Evolutionary conservation across 1,140 invertebrate species (phyloP).

Genomic region (Bombyx mori): DNA sequence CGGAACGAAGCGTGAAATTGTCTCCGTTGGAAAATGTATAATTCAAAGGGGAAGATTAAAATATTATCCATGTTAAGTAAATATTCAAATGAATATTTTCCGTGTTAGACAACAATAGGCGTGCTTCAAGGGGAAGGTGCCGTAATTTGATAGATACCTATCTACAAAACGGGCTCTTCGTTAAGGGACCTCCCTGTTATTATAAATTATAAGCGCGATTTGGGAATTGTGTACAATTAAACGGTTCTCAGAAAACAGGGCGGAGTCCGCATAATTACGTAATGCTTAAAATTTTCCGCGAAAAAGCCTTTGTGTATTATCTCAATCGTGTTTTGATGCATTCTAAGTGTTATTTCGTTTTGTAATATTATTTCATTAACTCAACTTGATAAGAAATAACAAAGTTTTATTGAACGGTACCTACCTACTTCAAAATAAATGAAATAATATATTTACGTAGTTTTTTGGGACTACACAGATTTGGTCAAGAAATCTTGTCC

Average conservation of each 20-base stretch:
- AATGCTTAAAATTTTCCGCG: conserved; percentile 6
- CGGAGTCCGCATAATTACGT: conserved; percentile 13
- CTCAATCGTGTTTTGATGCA: too few species aligned
- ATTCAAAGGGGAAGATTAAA: conserved; percentile 73
- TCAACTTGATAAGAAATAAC: too few species aligned
- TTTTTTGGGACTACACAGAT: too few species aligned
- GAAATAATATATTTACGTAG: too few species aligned
- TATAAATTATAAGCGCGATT: conserved; percentile 67
- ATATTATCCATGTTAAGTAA: conserved; percentile 74
- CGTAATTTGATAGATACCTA: conserved; percentile 68
- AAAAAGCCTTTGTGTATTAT: too few species aligned
- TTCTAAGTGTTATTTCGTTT: too few species aligned
- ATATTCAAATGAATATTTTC: conserved; percentile 74
- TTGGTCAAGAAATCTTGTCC: too few species aligned
- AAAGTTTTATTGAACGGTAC: too few species aligned
- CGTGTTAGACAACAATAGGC: conserved; percentile 67
- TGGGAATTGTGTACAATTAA: conserved; percentile 58
- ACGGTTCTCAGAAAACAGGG: conserved; percentile 27
- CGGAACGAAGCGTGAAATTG: conserved; percentile 63
- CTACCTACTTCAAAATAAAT: too few species aligned
- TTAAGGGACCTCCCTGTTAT: conserved; percentile 59
- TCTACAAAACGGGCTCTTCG: conserved; percentile 65
- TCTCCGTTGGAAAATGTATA: conserved; percentile 69
- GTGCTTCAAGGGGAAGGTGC: conserved; percentile 41
- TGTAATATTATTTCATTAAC: too few species aligned